Conservation (phyloP, 2,888 invertebrate species). For the Meiosimyza decipiens region DNA sequence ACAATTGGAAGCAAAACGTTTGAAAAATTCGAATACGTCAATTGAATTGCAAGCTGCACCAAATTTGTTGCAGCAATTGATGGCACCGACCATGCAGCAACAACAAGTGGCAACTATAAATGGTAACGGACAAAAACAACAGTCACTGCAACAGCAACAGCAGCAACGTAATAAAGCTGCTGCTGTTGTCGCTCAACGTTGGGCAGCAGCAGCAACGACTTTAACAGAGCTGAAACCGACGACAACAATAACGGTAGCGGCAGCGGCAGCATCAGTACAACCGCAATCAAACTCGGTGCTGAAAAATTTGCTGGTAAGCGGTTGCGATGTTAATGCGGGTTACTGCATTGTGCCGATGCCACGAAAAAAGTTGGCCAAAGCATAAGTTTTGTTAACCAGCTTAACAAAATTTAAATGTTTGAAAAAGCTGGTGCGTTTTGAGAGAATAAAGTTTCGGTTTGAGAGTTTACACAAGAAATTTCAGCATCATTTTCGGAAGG, state of each 20-base stretch:
- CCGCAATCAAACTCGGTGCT: constrained; percentile 73
- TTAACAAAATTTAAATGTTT: too few species aligned
- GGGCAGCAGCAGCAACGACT: constrained; percentile 62
- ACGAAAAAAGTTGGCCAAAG: constrained; percentile 66
- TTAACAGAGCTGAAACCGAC: constrained; percentile 60
- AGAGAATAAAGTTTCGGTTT: too few species aligned
- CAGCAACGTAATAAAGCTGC: constrained; percentile 50
- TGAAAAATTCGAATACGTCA: constrained; percentile 51
- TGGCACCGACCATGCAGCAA: constrained; percentile 67
- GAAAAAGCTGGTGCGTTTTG: too few species aligned
- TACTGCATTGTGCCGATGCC: constrained; percentile 85
- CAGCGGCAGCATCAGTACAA: constrained; percentile 45
- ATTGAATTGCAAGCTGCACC: constrained; percentile 61
- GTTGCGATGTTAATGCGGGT: constrained; percentile 93
- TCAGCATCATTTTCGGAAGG: too few species aligned
- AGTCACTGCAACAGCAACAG: constrained; percentile 43
- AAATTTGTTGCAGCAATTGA: constrained; percentile 73
- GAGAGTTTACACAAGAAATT: too few species aligned
- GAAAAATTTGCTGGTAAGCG: constrained; percentile 94
- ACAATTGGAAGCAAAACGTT: constrained; percentile 57
- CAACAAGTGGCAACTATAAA: constrained; percentile 45
- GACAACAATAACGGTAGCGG: constrained; percentile 46
- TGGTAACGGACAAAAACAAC: constrained; percentile 32
- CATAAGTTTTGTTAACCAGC: constrained; percentile 49
- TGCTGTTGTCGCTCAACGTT: constrained; percentile 30